phyloP scores from a whole-genome alignment of 2,797 vertebrate species.

The Fistularia commersonii region DNA sequence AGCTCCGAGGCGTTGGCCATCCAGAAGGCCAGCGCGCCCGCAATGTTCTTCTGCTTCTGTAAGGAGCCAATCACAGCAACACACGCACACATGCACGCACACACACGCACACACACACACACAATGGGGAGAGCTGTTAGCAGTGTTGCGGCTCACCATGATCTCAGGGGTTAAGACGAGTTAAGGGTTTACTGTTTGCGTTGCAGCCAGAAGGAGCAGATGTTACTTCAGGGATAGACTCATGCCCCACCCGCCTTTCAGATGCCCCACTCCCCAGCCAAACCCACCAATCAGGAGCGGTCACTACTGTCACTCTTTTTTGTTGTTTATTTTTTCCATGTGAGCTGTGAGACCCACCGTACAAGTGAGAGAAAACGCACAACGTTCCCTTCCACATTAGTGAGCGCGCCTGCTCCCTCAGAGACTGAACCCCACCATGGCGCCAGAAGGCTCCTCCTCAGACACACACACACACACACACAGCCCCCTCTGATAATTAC shows the following conservation, averaged over 20 bases:
- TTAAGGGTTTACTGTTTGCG: constrained; percentile 55
- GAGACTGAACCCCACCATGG: too few relatives aligned
- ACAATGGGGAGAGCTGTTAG: constrained; percentile 25
- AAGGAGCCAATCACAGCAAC: constrained; percentile 42
- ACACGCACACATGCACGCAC: constrained; percentile 20
- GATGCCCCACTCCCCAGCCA: constrained; percentile 19
- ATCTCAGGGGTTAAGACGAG: constrained; percentile 19
- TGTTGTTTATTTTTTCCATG: too few relatives aligned
- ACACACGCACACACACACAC: too few relatives aligned
- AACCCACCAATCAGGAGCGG: constrained; percentile 36
- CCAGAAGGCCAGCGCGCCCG: constrained; percentile 97
- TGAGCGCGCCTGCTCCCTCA: too few relatives aligned
- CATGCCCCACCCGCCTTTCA: constrained; percentile 75
- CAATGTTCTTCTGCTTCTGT: constrained; percentile 99
- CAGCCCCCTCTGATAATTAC: too few relatives aligned
- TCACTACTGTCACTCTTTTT: constrained; percentile 27
- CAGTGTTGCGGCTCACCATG: not conserved
- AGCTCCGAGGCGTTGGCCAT: constrained; percentile 99
- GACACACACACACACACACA: too few relatives aligned
- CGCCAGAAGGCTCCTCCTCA: too few relatives aligned
- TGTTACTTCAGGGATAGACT: constrained; percentile 85
- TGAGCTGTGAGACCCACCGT: too few relatives aligned
- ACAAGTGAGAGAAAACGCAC: too few relatives aligned
- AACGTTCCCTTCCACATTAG: too few relatives aligned
- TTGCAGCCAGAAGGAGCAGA: constrained; percentile 71